These are phyloP conservation scores for Nomada ferruginata DNA, from an alignment of 2,888 invertebrate genomes.

Conservation along the genomic window DNA sequence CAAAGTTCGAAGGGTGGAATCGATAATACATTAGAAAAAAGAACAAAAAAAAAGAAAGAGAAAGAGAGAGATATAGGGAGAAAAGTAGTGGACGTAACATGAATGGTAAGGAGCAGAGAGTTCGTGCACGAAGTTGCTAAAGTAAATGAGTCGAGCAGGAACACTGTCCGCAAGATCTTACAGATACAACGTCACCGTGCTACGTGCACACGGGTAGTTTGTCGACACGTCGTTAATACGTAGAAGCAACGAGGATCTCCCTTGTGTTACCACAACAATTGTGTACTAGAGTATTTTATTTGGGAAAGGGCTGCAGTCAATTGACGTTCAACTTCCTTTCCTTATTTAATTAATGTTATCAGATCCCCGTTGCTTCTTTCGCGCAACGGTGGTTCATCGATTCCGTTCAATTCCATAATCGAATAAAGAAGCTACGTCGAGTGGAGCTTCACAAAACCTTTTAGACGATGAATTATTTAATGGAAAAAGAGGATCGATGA, in stretches of 20 bases:
- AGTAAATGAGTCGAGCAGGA: not conserved
- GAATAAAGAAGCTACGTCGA: not conserved
- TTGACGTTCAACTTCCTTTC: not conserved
- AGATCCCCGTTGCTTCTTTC: constrained; percentile 30
- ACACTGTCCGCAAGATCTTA: constrained; percentile 29
- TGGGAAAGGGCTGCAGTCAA: no score
- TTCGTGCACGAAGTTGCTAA: not conserved
- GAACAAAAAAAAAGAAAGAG: no score
- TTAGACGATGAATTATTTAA: not conserved
- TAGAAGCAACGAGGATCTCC: constrained; percentile 44
- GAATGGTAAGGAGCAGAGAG: not conserved
- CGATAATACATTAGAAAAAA: not conserved
- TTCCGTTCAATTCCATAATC: not conserved
- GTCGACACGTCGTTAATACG: constrained; percentile 55
- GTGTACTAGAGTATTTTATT: not conserved
- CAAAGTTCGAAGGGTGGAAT: not conserved
- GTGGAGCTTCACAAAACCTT: not conserved
- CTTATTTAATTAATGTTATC: not conserved
- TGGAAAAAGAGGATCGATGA: constrained; percentile 30
- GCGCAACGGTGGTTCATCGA: constrained; percentile 30
- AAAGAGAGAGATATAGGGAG: no score
- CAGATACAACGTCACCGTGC: constrained; percentile 56
- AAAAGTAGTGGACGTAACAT: not conserved
- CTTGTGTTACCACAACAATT: not conserved
- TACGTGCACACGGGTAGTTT: constrained; percentile 64